phyloP scores from a whole-genome alignment of 2,113 vertebrate species.

The Bufo bufo region DNA sequence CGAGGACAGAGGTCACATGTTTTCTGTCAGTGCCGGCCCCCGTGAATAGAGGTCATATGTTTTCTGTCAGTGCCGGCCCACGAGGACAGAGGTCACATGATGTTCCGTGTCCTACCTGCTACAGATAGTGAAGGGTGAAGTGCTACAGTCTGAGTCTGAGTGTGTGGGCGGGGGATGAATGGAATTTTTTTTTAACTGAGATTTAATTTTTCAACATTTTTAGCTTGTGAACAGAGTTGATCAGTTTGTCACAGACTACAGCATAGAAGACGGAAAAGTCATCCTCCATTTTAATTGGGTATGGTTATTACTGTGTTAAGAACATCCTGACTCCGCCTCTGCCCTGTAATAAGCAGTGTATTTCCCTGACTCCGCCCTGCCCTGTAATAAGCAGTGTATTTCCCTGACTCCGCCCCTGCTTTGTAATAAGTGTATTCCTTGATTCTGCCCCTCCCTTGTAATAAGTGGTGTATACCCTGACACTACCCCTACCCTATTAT shows the following conservation, averaged over 20 bases:
- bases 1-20: not conserved
- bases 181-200: too few relatives aligned
- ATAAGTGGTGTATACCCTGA: not conserved
- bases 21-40: too few relatives aligned
- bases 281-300: conserved; percentile 82
- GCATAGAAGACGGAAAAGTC: conserved; percentile 77
- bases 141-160: too few relatives aligned
- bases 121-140: too few relatives aligned
- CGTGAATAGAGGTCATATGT: not conserved
- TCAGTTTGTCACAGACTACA: conserved; percentile 77
- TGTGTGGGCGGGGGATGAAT: too few relatives aligned
- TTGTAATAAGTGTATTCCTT: not conserved
- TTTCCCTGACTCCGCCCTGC: not conserved
- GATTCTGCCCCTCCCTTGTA: not conserved
- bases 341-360: not conserved
- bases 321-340: not conserved
- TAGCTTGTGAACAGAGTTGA: conserved; percentile 80
- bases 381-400: not conserved
- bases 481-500: not conserved
- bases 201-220: not conserved
- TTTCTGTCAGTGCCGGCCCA: too few relatives aligned
- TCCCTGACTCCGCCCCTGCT: not conserved
- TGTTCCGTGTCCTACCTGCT: too few relatives aligned
- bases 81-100: not conserved
- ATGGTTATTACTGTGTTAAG: conserved; percentile 59